Evolutionary conservation across 2,113 vertebrate genomes (phyloP).

Genomic region (Callionymus lyra): DNA sequence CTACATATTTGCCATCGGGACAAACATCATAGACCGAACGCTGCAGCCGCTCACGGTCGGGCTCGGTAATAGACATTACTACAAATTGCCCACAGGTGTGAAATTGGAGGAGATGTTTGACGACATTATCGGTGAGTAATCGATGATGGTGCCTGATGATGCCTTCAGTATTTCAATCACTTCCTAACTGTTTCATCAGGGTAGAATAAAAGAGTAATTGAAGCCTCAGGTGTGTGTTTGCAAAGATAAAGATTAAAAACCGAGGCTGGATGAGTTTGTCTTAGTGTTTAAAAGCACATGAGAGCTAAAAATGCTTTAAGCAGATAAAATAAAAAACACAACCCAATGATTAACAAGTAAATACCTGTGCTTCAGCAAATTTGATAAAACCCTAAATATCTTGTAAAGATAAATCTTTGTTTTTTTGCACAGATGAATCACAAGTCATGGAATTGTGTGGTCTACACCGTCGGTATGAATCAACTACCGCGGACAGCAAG

Average conservation of each 20-base stretch:
- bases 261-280: too few relatives aligned
- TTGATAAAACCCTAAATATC: too few relatives aligned
- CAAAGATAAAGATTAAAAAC: too few relatives aligned
- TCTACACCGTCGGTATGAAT: conserved; percentile 39
- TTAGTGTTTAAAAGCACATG: too few relatives aligned
- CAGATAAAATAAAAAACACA: too few relatives aligned
- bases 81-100: conserved; percentile 20
- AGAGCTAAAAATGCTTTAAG: too few relatives aligned
- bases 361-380: too few relatives aligned
- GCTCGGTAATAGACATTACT: conserved; percentile 38
- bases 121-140: conserved; percentile 55
- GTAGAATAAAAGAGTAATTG: too few relatives aligned
- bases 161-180: not conserved
- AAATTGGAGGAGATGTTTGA: conserved; percentile 51
- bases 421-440: conserved; percentile 48
- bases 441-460: conserved; percentile 55
- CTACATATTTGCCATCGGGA: conserved; percentile 63
- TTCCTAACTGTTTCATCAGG: too few relatives aligned
- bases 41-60: conserved; percentile 42
- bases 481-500: accelerated
- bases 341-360: too few relatives aligned
- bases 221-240: too few relatives aligned
- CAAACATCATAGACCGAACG: conserved; percentile 9
- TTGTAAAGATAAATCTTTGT: not conserved
- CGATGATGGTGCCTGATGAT: not conserved